Evolutionary conservation across 2,113 vertebrate genomes (phyloP).

Genomic region (Lophius piscatorius): DNA sequence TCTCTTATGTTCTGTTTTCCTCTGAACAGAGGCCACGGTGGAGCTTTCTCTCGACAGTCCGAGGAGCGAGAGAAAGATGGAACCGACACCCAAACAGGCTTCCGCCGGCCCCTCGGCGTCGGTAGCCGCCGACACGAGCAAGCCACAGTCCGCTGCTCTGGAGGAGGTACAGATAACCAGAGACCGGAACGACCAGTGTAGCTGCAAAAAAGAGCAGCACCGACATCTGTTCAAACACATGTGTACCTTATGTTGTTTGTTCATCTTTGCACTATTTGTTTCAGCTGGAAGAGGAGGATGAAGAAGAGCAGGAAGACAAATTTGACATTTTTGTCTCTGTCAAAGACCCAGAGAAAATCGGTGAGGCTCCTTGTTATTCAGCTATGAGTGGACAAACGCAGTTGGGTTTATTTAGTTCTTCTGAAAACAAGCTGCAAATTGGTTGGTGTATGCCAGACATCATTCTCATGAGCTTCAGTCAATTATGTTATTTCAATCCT

Average conservation of each 20-base stretch:
- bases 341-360: constrained; percentile 97
- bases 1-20: background rate
- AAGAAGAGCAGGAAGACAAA: constrained; percentile 90
- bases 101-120: constrained; percentile 71
- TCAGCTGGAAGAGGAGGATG: constrained; percentile 86
- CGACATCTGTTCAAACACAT: no score
- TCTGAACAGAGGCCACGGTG: constrained; percentile 89
- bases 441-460: background rate
- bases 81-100: constrained; percentile 71
- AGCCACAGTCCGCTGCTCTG: constrained; percentile 76
- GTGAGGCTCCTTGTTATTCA: constrained; percentile 73
- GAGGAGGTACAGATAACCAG: constrained; percentile 85
- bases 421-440: background rate
- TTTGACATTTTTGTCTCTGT: constrained; percentile 91
- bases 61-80: constrained; percentile 85
- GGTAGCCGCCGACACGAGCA: constrained; percentile 75
- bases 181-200: background rate
- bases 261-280: no score
- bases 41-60: constrained; percentile 92
- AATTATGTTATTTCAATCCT: no score
- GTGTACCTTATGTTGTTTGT: no score
- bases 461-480: no score
- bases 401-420: background rate
- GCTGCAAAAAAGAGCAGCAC: no score
- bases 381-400: background rate